Evolutionary conservation across 1,140 invertebrate genomes (phyloP).

Genomic region (Heterodera schachtii): DNA sequence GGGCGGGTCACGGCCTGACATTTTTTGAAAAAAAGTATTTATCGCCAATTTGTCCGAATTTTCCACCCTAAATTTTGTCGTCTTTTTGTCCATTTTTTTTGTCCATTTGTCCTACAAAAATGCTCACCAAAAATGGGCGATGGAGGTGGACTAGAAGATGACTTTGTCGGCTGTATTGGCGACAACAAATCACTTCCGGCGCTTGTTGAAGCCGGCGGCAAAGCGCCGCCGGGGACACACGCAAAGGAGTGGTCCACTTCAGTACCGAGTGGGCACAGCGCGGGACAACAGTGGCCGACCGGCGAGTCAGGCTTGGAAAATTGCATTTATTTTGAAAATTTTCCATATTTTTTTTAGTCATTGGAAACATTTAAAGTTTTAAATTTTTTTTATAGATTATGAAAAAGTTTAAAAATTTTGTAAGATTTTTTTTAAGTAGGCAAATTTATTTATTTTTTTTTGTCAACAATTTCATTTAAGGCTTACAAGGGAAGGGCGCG

Average conservation of each 20-base stretch:
- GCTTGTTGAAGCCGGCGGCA: not conserved
- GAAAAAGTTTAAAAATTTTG: not conserved
- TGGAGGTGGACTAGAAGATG: conserved; percentile 1
- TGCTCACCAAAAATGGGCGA: conserved; percentile 29
- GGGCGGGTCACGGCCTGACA: conserved; percentile 41
- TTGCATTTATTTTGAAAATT: not conserved
- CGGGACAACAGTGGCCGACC: conserved; percentile 63
- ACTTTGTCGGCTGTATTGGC: not conserved
- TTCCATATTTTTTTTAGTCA: not conserved
- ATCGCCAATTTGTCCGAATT: not conserved
- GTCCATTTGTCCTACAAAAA: not conserved
- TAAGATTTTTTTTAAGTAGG: no score
- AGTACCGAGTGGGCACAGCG: conserved; percentile 57
- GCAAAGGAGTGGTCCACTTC: conserved; percentile 41
- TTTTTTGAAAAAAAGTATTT: not conserved
- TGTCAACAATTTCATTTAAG: no score
- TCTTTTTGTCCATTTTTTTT: not conserved
- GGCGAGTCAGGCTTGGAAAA: conserved; percentile 54
- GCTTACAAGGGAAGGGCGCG: no score
- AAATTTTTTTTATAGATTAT: no score
- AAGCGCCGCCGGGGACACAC: conserved; percentile 42
- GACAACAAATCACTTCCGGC: not conserved
- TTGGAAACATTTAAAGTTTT: not conserved
- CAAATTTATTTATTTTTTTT: no score
- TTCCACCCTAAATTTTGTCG: not conserved